A percentile compares a stretch with the other conserved stretches of the same genome.
These are phyloP conservation scores for Myocastor coypus DNA, from an alignment of 2,113 vertebrate genomes.

Conservation along the genomic window DNA sequence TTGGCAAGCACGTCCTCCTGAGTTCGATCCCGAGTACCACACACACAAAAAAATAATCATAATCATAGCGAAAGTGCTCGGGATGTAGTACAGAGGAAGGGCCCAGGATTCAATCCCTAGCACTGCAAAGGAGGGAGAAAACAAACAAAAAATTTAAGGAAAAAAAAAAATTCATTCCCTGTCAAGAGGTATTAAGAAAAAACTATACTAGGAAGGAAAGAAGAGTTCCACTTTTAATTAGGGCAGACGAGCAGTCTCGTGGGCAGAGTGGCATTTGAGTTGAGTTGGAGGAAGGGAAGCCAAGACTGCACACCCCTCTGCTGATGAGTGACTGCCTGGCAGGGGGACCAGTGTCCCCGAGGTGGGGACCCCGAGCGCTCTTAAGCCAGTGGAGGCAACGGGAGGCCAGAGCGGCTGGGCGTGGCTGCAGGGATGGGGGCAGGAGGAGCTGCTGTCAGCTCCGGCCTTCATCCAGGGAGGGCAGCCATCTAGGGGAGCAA, in stretches of 20 bases:
- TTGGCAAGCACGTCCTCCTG: too few relatives aligned
- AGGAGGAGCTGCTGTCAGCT: background rate
- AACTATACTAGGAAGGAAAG: conserved; percentile 18
- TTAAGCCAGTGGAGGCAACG: background rate
- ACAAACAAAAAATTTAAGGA: background rate
- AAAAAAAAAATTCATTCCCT: too few relatives aligned
- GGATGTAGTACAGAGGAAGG: background rate
- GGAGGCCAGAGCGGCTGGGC: background rate
- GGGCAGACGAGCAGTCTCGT: background rate
- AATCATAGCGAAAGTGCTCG: background rate
- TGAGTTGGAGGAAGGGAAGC: background rate
- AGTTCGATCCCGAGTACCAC: too few relatives aligned
- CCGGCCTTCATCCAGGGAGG: background rate
- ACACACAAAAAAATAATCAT: too few relatives aligned
- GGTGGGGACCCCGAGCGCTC: background rate
- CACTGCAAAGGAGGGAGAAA: background rate
- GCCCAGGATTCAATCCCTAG: background rate
- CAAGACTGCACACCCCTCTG: background rate
- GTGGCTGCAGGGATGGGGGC: background rate
- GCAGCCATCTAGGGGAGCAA: background rate
- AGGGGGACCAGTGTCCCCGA: background rate
- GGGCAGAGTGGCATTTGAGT: conserved; percentile 6
- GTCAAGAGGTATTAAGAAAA: background rate
- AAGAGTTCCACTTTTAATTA: background rate
- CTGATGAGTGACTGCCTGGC: background rate